phyloP scores from a whole-genome alignment of 2,113 vertebrate genomes.

The Trogon surrucura region DNA sequence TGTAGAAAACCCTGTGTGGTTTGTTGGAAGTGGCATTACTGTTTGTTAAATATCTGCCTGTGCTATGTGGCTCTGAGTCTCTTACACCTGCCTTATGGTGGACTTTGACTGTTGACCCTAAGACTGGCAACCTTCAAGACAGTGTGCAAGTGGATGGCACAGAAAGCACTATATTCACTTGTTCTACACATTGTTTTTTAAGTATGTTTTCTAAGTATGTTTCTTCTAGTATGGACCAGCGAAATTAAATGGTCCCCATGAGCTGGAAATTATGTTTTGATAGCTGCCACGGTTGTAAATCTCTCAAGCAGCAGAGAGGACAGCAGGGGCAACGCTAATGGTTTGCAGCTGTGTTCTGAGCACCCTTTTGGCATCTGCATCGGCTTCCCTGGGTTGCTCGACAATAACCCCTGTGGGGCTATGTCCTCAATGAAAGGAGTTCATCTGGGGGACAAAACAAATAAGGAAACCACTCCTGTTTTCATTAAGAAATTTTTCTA shows the following conservation, averaged over 20 bases:
- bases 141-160: fast-evolving
- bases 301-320: not conserved
- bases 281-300: not conserved
- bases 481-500: not conserved
- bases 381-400: not conserved
- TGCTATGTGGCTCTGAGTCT: not conserved
- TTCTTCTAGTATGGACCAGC: not conserved
- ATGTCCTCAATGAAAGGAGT: not conserved
- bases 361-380: not conserved
- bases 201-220: not conserved
- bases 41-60: not conserved
- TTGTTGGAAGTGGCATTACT: not conserved
- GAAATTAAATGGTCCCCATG: not conserved
- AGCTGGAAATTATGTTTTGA: not conserved
- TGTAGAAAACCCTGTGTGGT: not conserved
- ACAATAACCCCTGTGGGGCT: not conserved
- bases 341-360: not conserved
- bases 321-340: not conserved
- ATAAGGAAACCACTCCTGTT: not conserved
- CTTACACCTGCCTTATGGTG: not conserved
- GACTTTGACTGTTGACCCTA: not conserved
- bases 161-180: not conserved
- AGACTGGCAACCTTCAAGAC: not conserved
- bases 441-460: not conserved
- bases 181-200: not conserved